phyloP scores from a whole-genome alignment of 2,888 invertebrate genomes.

The Dolomedes plantarius region DNA sequence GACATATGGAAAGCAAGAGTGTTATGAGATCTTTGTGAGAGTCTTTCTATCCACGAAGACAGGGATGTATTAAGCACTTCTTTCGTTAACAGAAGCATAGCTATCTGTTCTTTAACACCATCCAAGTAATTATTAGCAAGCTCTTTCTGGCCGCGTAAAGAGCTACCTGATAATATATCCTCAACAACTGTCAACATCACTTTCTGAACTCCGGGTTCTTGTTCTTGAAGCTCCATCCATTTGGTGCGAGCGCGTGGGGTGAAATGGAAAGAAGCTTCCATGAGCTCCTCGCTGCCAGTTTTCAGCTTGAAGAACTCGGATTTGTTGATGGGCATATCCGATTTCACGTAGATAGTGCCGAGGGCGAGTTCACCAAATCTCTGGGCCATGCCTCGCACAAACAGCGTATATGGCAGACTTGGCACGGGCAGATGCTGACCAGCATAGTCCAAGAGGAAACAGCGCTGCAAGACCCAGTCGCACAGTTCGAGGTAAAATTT shows the following conservation, averaged over 20 bases:
- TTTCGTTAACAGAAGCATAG: slow-evolving; percentile 72
- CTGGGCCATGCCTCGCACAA: slow-evolving; percentile 73
- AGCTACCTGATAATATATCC: slow-evolving; percentile 59
- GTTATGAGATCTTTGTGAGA: slow-evolving; percentile 64
- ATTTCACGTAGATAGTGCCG: slow-evolving; percentile 72
- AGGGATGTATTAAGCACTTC: slow-evolving; percentile 71
- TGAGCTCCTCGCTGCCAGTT: slow-evolving; percentile 72
- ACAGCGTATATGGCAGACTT: slow-evolving; percentile 72
- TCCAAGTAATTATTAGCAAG: slow-evolving; percentile 68
- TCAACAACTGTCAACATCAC: slow-evolving; percentile 62
- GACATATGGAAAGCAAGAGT: slow-evolving; percentile 72
- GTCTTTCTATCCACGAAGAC: slow-evolving; percentile 61
- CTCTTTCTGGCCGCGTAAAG: slow-evolving; percentile 63
- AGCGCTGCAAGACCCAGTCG: slow-evolving; percentile 67
- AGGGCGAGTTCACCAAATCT: slow-evolving; percentile 72
- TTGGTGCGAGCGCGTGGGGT: slow-evolving; percentile 69
- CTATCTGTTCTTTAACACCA: slow-evolving; percentile 72
- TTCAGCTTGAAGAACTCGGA: slow-evolving; percentile 70
- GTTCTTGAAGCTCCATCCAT: slow-evolving; percentile 72
- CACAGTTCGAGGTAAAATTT: slow-evolving; percentile 71
- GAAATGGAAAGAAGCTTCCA: slow-evolving; percentile 73
- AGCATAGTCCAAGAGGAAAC: slow-evolving; percentile 69
- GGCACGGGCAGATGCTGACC: slow-evolving; percentile 70
- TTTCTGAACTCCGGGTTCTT: slow-evolving; percentile 63
- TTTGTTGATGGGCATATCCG: slow-evolving; percentile 70